Conservation (phyloP, 2,113 vertebrate species). For the Anguilla rostrata region DNA sequence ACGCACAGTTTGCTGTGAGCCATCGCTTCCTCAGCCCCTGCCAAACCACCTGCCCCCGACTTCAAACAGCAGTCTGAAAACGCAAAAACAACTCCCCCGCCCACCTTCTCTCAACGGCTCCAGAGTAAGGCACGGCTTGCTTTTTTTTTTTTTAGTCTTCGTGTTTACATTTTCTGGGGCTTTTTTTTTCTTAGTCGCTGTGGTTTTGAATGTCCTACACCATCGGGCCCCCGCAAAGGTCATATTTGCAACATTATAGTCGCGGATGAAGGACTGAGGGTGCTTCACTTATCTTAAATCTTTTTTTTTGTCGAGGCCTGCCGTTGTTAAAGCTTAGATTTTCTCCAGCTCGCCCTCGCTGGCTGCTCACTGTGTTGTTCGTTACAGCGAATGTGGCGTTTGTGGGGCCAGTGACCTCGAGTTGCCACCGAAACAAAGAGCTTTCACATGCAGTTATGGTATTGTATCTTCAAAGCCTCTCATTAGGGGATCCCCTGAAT, state of each 20-base stretch:
- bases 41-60: conserved; percentile 25
- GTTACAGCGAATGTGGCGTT: conserved; percentile 1
- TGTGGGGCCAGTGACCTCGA: background rate
- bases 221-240: conserved; percentile 11
- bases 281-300: conserved; percentile 2
- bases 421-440: background rate
- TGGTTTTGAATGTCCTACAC: background rate
- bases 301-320: background rate
- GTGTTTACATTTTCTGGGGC: conserved; percentile 22
- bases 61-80: conserved; percentile 25
- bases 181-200: conserved; percentile 12
- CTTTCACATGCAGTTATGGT: background rate
- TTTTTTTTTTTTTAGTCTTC: background rate
- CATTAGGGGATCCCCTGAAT: too few relatives aligned
- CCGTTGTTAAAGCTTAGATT: conserved; percentile 12
- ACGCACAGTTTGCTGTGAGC: conserved; percentile 18
- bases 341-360: background rate
- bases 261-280: conserved; percentile 4
- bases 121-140: conserved; percentile 3
- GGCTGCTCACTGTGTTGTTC: background rate
- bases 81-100: conserved; percentile 13
- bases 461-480: too few relatives aligned
- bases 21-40: conserved; percentile 16
- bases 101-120: conserved; percentile 17
- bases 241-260: background rate